phyloP scores from a whole-genome alignment of 2,888 invertebrate species.

The Eupithecia dodoneata region DNA sequence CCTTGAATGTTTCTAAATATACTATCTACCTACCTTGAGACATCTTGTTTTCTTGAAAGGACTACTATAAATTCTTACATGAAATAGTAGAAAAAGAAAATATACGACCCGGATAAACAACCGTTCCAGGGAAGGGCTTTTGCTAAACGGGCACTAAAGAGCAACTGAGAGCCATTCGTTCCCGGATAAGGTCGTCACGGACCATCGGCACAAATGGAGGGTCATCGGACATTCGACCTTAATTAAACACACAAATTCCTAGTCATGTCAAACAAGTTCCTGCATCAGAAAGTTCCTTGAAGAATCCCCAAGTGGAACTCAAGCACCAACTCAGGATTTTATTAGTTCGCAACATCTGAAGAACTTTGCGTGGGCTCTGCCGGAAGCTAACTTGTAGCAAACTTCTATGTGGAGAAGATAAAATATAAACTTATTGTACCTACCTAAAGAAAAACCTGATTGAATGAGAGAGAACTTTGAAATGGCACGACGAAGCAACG shows the following conservation, averaged over 20 bases:
- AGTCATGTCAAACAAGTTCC: constrained; percentile 52
- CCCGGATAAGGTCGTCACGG: constrained; percentile 72
- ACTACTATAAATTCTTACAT: background rate
- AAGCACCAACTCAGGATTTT: constrained; percentile 35
- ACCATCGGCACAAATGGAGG: constrained; percentile 79
- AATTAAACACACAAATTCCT: constrained; percentile 77
- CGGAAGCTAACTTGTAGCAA: constrained; percentile 26
- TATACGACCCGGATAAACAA: constrained; percentile 48
- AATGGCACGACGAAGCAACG: constrained; percentile 10
- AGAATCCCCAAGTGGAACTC: constrained; percentile 44
- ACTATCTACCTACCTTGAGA: background rate
- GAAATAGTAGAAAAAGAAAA: constrained; percentile 19
- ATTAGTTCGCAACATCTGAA: constrained; percentile 45
- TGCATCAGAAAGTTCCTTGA: constrained; percentile 49
- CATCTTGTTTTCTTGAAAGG: background rate
- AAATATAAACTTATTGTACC: constrained; percentile 10
- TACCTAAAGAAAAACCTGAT: constrained; percentile 12
- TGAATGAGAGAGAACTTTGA: constrained; percentile 21
- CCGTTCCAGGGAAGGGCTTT: constrained; percentile 48
- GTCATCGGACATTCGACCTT: constrained; percentile 71
- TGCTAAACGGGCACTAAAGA: constrained; percentile 62
- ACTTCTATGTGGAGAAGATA: constrained; percentile 21
- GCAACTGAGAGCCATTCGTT: constrained; percentile 70
- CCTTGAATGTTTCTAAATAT: background rate
- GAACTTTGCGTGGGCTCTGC: constrained; percentile 23